Conservation (phyloP, 2,888 invertebrate species). For the Trissolcus brochymenae region DNA sequence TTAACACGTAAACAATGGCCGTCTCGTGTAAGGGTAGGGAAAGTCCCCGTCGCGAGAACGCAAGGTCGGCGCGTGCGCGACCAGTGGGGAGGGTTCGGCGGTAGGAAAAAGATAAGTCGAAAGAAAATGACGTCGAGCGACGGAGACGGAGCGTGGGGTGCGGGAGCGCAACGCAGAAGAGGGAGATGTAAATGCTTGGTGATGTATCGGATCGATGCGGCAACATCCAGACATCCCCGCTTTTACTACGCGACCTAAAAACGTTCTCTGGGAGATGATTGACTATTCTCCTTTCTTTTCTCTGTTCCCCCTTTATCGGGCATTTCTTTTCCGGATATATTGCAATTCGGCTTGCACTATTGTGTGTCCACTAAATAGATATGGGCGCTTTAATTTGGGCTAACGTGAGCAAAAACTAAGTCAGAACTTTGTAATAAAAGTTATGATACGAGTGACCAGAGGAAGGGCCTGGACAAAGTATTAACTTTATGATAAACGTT, state of each 20-base stretch:
- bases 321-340: slow-evolving; percentile 23
- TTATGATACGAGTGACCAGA: background rate
- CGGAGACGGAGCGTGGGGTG: slow-evolving; percentile 49
- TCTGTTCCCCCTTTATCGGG: slow-evolving; percentile 17
- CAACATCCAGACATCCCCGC: slow-evolving; percentile 74
- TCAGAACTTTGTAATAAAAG: background rate
- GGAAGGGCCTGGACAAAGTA: too few relatives aligned
- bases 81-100: slow-evolving; percentile 64
- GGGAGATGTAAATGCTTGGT: slow-evolving; percentile 76
- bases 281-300: slow-evolving; percentile 52
- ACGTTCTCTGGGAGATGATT: slow-evolving; percentile 68
- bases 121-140: slow-evolving; percentile 50
- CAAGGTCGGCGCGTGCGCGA: slow-evolving; percentile 60
- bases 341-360: slow-evolving; percentile 33
- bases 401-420: slow-evolving; percentile 9
- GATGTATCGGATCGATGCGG: slow-evolving; percentile 77
- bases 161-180: slow-evolving; percentile 62
- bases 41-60: slow-evolving; percentile 49
- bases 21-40: slow-evolving; percentile 61
- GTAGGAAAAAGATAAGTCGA: slow-evolving; percentile 53
- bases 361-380: slow-evolving; percentile 29
- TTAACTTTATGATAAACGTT: too few relatives aligned
- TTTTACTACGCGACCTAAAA: slow-evolving; percentile 76
- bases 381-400: slow-evolving; percentile 27
- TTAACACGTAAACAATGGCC: slow-evolving; percentile 73